Evolutionary conservation across 2,113 vertebrate genomes (phyloP).

Genomic region (Nipponia nippon): DNA sequence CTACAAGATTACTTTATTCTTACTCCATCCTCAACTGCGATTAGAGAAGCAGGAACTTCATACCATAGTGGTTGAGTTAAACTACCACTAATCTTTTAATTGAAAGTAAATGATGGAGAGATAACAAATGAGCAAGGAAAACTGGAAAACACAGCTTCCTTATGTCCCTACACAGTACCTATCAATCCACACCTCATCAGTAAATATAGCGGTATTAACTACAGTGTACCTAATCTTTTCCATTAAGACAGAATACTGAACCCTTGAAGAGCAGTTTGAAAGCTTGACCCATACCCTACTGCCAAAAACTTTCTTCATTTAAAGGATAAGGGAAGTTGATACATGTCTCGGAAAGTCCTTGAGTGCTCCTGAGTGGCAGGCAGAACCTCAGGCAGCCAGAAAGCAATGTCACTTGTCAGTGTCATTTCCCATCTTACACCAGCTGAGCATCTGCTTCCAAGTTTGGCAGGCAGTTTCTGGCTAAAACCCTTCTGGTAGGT

Average conservation of each 20-base stretch:
- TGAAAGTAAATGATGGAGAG: slow-evolving; percentile 60
- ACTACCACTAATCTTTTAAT: slow-evolving; percentile 65
- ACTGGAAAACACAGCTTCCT: slow-evolving; percentile 1
- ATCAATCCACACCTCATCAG: neutral
- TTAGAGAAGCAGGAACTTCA: neutral
- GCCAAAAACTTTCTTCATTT: neutral
- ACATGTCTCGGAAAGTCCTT: neutral
- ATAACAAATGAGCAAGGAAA: slow-evolving; percentile 4
- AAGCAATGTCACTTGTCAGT: neutral
- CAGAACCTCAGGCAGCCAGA: neutral
- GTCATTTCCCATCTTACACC: neutral
- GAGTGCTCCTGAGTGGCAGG: neutral
- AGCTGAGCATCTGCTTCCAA: neutral
- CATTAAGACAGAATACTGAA: neutral
- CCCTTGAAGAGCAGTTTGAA: neutral
- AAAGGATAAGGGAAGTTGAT: neutral
- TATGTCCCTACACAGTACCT: neutral
- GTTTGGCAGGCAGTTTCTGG: neutral
- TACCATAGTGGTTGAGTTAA: neutral
- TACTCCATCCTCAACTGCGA: neutral
- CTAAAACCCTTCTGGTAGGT: neutral
- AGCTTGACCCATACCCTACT: neutral
- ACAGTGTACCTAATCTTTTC: neutral
- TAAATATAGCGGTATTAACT: neutral
- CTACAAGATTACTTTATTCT: neutral